Conservation (phyloP, 37 sponge, comb jelly and placozoan species). For the Chondrilla cf. caribensis region DNA sequence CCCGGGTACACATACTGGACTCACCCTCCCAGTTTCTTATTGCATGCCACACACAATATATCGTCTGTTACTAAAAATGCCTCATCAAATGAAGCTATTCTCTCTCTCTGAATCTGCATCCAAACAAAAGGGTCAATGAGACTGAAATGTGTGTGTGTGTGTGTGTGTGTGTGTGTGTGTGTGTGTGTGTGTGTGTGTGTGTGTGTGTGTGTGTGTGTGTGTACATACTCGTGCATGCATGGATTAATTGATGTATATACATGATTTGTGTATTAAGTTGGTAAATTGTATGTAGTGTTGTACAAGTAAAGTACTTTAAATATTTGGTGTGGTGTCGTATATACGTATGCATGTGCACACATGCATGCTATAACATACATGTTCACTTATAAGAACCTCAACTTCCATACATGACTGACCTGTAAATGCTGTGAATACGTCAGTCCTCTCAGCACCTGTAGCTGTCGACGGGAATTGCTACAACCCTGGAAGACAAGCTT, state of each 20-base stretch:
- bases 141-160: slow-evolving; percentile 31
- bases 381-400: no score
- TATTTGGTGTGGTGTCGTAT: slow-evolving; percentile 53
- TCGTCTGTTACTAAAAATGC: slow-evolving; percentile 48
- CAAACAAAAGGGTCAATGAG: neutral
- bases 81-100: neutral
- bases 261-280: no score
- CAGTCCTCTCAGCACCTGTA: slow-evolving; percentile 69
- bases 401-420: slow-evolving; percentile 27
- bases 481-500: slow-evolving; percentile 56
- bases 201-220: no score
- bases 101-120: neutral
- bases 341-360: slow-evolving; percentile 14
- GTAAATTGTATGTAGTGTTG: no score
- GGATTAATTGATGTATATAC: no score
- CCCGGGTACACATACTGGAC: no score
- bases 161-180: slow-evolving; percentile 38
- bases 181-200: neutral
- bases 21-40: slow-evolving; percentile 54
- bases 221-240: no score
- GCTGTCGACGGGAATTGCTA: slow-evolving; percentile 29
- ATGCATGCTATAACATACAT: neutral
- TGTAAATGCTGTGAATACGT: slow-evolving; percentile 68
- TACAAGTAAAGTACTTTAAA: no score
- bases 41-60: slow-evolving; percentile 51